phyloP scores from a whole-genome alignment of 2,113 vertebrate genomes.

The Tringa solitaria region DNA sequence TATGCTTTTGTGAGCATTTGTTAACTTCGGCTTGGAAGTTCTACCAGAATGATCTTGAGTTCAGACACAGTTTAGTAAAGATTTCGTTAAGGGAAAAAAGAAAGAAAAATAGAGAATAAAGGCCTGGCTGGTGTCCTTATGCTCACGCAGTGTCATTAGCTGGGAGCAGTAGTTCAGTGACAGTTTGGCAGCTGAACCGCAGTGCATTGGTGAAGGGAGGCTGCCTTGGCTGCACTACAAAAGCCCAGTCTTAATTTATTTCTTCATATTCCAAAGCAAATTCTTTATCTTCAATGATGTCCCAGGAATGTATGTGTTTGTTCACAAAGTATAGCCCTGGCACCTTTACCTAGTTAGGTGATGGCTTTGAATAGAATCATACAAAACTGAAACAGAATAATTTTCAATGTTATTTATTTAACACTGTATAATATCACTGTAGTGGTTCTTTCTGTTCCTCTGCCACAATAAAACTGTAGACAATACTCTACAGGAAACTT shows the following conservation, averaged over 20 bases:
- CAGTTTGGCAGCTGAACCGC: background rate
- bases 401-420: slow-evolving; percentile 65
- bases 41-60: background rate
- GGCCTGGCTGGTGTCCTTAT: background rate
- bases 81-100: background rate
- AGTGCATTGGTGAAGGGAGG: background rate
- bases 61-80: background rate
- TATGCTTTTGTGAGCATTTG: background rate
- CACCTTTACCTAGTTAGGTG: slow-evolving; percentile 2
- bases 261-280: slow-evolving; percentile 32
- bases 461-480: slow-evolving; percentile 61
- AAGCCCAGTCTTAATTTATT: background rate
- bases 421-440: slow-evolving; percentile 26
- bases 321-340: slow-evolving; percentile 6
- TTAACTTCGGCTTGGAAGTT: slow-evolving; percentile 1
- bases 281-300: slow-evolving; percentile 14
- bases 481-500: slow-evolving; percentile 53
- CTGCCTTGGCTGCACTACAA: background rate
- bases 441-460: slow-evolving; percentile 24
- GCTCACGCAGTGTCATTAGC: background rate
- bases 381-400: slow-evolving; percentile 58
- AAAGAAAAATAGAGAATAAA: slow-evolving; percentile 2
- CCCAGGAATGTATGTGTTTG: slow-evolving; percentile 24
- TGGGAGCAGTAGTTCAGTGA: background rate
- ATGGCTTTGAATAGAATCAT: slow-evolving; percentile 13